Evolutionary conservation across 2,797 vertebrate genomes (phyloP), one percentile per base, ranked within the genome.

Genomic region (Sparidentex hasta): DNA sequence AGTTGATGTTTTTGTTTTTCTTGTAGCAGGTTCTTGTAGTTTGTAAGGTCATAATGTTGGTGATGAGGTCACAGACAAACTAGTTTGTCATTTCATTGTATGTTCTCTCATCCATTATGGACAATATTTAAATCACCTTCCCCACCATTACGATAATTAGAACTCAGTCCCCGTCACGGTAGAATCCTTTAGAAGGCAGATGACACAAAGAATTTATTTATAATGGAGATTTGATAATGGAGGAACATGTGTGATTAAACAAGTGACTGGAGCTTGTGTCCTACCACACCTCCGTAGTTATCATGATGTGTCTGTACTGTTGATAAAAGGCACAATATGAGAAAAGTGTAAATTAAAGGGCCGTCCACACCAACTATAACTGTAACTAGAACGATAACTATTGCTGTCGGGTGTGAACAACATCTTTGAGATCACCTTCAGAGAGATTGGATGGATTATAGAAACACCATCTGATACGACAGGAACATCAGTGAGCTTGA

Each of bases 71-170:
- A 41, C 55, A 48, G 66, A 66, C 2, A 41, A 54, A 58, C 7
- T 47, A 65, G 67, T 69, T 69, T 74, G 1, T 25, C 77, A 86
- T 83, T 71, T 72, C 87, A 84, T 84, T 56, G 44, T 81, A 2
- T 71, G 43, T 70, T 66, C 25, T 51, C 58, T 70, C 83, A 87
- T 76, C 54, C 63, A 61, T 75, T 43, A 61, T 18, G 12, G 51
- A 56, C 46, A 41, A 8, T 62, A 27, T 48, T 23, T 51, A 3
- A 59, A 29, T 21, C 25, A 46, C 16, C 25, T 29, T 47, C 8
- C 33, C 48, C 29, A 5, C 6, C 41, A 23, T 66, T 7, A 66
- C 7, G 66, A 52, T 65, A 46, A 25, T 2, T 56, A 9, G 20
- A 61, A 8, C 9, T 64, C 7, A 29, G 9, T 33, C 41, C 12